Evolutionary conservation across 2,113 vertebrate species (phyloP).

Genomic region (Coptodon bakossiorum): DNA sequence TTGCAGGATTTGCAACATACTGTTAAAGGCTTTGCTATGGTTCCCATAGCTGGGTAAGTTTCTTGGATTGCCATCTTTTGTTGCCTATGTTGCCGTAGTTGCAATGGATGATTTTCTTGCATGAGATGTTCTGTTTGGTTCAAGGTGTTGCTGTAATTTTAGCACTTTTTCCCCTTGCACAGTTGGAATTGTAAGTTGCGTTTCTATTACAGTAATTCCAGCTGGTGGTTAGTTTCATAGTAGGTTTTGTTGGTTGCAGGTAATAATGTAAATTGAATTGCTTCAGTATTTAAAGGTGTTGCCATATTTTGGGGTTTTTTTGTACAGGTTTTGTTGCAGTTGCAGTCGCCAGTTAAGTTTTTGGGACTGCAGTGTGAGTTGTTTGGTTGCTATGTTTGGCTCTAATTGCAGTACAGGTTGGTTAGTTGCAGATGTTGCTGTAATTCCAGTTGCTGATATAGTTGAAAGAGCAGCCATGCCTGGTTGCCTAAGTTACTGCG

Average conservation of each 20-base stretch:
- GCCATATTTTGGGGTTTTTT: not conserved
- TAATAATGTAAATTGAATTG: not conserved
- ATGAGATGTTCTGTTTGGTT: not conserved
- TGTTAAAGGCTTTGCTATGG: not conserved
- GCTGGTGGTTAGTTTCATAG: not conserved
- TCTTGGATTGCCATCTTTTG: not conserved
- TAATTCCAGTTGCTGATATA: not conserved
- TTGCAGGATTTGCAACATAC: not conserved
- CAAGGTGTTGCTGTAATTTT: not conserved
- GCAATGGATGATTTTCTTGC: not conserved
- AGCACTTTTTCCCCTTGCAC: not conserved
- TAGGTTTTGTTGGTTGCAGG: not conserved
- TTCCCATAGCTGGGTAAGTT: not conserved
- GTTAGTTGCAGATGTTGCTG: not conserved
- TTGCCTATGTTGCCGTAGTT: not conserved
- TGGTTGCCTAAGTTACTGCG: not conserved
- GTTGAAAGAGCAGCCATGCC: not conserved
- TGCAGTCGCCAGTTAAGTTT: not conserved
- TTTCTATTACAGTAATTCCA: not conserved
- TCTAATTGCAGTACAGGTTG: not conserved
- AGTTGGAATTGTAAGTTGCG: rapidly evolving
- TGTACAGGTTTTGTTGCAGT: not conserved
- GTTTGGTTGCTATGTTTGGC: not conserved
- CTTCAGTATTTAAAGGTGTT: not conserved
- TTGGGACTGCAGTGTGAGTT: not conserved